A percentile compares a stretch with the other conserved stretches of the same genome.
These are phyloP conservation scores for Rhimphoctona megacephalus DNA, from an alignment of 2,888 invertebrate genomes.

Conservation along the genomic window DNA sequence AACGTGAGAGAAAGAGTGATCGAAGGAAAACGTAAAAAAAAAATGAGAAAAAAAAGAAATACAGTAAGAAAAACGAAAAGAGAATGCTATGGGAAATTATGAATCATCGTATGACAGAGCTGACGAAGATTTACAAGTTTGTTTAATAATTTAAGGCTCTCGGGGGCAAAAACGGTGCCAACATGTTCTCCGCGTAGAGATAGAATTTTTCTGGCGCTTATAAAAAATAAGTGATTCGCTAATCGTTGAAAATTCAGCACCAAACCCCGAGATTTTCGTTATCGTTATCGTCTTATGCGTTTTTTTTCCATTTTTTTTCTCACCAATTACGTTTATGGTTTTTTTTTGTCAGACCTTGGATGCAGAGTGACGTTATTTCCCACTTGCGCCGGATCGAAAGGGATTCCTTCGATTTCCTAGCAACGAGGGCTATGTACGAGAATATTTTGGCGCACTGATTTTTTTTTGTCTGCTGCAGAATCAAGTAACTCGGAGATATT, in stretches of 20 bases:
- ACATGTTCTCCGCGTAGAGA: neutral
- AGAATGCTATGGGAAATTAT: neutral
- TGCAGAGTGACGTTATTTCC: conserved; percentile 80
- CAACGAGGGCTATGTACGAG: conserved; percentile 70
- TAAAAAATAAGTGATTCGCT: conserved; percentile 62
- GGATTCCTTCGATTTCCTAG: conserved; percentile 76
- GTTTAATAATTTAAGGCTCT: conserved; percentile 31
- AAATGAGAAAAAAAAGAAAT: neutral
- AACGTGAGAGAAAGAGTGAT: conserved; percentile 52
- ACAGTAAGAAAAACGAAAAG: neutral
- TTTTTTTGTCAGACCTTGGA: conserved; percentile 78
- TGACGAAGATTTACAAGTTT: conserved; percentile 39
- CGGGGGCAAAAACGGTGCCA: conserved; percentile 1
- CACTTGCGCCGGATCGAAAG: conserved; percentile 76
- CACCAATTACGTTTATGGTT: conserved; percentile 46
- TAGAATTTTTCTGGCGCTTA: conserved; percentile 51
- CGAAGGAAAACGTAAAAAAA: conserved; percentile 46
- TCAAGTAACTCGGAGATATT: conserved; percentile 29
- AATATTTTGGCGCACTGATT: conserved; percentile 65
- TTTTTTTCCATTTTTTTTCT: conserved; percentile 37
- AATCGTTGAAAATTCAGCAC: conserved; percentile 30
- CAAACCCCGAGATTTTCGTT: conserved; percentile 1
- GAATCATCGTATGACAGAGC: conserved; percentile 23
- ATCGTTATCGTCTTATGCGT: conserved; percentile 19
- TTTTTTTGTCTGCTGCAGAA: conserved; percentile 18